Evolutionary conservation across 2,797 vertebrate genomes (phyloP).

Genomic region (Acanthopagrus latus): DNA sequence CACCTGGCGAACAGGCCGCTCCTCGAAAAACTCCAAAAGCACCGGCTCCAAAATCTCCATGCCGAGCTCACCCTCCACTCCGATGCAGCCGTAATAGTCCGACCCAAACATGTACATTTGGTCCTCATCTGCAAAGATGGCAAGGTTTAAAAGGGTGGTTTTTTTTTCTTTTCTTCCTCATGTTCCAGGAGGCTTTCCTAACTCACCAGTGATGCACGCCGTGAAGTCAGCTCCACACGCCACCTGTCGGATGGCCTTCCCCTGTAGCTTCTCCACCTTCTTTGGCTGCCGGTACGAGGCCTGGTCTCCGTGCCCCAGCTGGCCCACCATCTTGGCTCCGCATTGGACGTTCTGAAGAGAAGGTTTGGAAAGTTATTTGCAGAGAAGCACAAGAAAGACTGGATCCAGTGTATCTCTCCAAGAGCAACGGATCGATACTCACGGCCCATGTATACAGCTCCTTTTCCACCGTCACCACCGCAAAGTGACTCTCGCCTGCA

Average conservation of each 20-base stretch:
- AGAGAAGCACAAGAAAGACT: background rate
- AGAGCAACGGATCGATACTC: constrained; percentile 77
- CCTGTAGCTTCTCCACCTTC: constrained; percentile 94
- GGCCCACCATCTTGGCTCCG: constrained; percentile 96
- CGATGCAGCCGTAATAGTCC: constrained; percentile 98
- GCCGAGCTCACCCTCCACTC: constrained; percentile 88
- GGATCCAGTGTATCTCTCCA: background rate
- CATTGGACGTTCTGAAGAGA: constrained; percentile 93
- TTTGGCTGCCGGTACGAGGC: constrained; percentile 97
- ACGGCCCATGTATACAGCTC: constrained; percentile 99
- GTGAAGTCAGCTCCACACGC: constrained; percentile 98
- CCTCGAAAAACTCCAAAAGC: constrained; percentile 93
- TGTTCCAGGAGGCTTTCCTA: constrained; percentile 1
- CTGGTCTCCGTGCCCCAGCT: constrained; percentile 97
- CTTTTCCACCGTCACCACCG: constrained; percentile 98
- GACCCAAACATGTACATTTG: constrained; percentile 98
- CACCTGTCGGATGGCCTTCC: constrained; percentile 95
- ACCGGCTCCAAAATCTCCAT: constrained; percentile 92
- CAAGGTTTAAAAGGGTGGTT: background rate
- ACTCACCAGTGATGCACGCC: constrained; percentile 94
- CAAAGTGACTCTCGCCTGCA: constrained; percentile 98
- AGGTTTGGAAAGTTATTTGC: constrained; percentile 9
- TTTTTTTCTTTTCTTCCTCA: accelerated
- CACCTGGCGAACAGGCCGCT: constrained; percentile 92
- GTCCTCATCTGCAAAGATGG: constrained; percentile 90